phyloP scores from a whole-genome alignment of 2,113 vertebrate genomes.

The Elachura formosa region DNA sequence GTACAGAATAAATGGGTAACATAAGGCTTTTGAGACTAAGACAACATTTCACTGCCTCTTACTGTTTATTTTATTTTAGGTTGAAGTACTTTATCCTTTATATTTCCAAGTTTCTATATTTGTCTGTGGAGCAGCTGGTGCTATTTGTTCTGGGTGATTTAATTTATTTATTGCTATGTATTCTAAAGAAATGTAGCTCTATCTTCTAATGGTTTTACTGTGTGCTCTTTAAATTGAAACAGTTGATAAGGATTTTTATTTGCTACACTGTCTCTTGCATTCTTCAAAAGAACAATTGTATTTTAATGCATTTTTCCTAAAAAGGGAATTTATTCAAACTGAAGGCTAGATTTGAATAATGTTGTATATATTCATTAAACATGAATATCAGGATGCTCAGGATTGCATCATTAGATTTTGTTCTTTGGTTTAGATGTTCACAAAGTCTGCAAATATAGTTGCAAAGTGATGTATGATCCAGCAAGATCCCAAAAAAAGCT shows the following conservation, averaged over 20 bases:
- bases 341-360: not conserved
- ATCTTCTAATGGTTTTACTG: slow-evolving; percentile 31
- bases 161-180: slow-evolving; percentile 55
- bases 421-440: not conserved
- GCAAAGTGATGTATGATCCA: not conserved
- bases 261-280: not conserved
- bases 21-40: slow-evolving; percentile 35
- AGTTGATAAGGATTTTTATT: not conserved
- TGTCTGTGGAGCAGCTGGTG: slow-evolving; percentile 9
- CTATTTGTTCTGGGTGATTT: slow-evolving; percentile 52
- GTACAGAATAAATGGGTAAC: slow-evolving; percentile 27
- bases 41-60: slow-evolving; percentile 26
- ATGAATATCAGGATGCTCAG: not conserved
- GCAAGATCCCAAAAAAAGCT: not conserved
- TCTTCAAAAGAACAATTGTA: slow-evolving; percentile 2
- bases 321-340: not conserved
- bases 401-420: not conserved
- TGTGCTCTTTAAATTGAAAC: slow-evolving; percentile 28
- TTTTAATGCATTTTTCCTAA: not conserved
- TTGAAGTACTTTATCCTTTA: slow-evolving; percentile 21
- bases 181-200: slow-evolving; percentile 35
- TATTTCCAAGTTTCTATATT: slow-evolving; percentile 39
- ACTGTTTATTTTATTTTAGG: slow-evolving; percentile 34
- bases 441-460: not conserved
- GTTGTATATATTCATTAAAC: not conserved